Evolutionary conservation across 2,888 invertebrate genomes (phyloP).

Genomic region (Drosophila dives): DNA sequence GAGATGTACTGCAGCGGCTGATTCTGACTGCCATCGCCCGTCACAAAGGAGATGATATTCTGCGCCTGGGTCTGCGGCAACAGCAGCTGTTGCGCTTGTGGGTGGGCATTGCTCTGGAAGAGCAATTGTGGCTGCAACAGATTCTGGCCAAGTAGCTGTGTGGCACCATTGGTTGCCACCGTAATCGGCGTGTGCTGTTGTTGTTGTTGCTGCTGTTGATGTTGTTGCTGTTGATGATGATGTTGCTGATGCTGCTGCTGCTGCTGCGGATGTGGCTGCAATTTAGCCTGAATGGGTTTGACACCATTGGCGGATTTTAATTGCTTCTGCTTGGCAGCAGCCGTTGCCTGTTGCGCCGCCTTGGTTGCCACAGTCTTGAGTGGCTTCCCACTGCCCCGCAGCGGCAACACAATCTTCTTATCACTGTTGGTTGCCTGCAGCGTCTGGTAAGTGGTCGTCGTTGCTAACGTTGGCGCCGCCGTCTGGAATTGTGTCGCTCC

Average conservation of each 20-base stretch:
- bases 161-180: constrained; percentile 53
- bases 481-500: constrained; percentile 48
- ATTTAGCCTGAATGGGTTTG: constrained; percentile 81
- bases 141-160: constrained; percentile 68
- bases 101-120: constrained; percentile 72
- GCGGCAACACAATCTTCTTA: constrained; percentile 78
- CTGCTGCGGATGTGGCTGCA: constrained; percentile 63
- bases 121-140: constrained; percentile 69
- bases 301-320: constrained; percentile 67
- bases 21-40: constrained; percentile 82
- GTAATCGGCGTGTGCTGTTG: constrained; percentile 62
- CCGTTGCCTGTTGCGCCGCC: constrained; percentile 74
- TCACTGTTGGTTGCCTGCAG: constrained; percentile 77
- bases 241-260: constrained; percentile 48
- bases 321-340: constrained; percentile 77
- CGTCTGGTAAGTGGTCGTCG: constrained; percentile 74
- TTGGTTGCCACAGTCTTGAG: constrained; percentile 79
- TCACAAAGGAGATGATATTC: constrained; percentile 86
- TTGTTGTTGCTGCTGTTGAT: constrained; percentile 52
- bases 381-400: constrained; percentile 69
- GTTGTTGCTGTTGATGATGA: constrained; percentile 53
- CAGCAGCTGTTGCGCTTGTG: constrained; percentile 70
- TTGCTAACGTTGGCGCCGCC: constrained; percentile 40
- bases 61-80: constrained; percentile 84
- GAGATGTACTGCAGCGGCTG: constrained; percentile 92